Percentiles rank a stretch among this genome's conserved stretches.
Evolutionary conservation across 2,888 invertebrate species (phyloP).

Genomic region (Agonum fuliginosum): DNA sequence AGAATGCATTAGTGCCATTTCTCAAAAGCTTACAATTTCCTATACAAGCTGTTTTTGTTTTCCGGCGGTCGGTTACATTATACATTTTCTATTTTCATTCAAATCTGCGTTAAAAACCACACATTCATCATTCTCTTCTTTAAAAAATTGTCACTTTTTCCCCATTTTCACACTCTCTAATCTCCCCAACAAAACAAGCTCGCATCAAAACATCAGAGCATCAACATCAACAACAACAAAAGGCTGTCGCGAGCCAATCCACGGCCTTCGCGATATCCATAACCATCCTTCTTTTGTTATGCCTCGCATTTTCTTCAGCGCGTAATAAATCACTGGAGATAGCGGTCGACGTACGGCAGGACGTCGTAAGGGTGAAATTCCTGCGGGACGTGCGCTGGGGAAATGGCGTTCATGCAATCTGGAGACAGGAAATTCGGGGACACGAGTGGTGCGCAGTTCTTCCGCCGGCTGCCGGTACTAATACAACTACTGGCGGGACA

Average conservation of each 20-base stretch:
- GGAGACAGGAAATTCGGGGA: conserved; percentile 67
- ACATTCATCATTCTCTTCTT: background rate
- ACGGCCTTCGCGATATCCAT: conserved; percentile 30
- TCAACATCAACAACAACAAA: conserved; percentile 27
- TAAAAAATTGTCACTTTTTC: background rate
- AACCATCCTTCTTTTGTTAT: conserved; percentile 31
- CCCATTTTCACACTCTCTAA: background rate
- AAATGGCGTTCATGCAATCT: conserved; percentile 59
- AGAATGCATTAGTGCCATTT: no score
- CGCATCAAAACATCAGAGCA: background rate
- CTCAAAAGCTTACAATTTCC: background rate
- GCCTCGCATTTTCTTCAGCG: background rate
- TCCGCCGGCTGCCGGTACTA: conserved; percentile 62
- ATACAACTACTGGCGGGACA: conserved; percentile 64
- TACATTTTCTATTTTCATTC: conserved; percentile 18
- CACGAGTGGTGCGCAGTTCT: conserved; percentile 66
- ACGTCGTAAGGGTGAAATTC: background rate
- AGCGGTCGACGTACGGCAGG: background rate
- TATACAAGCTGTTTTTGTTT: background rate
- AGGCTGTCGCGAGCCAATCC: conserved; percentile 13
- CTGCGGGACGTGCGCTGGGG: background rate
- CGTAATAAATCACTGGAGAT: conserved; percentile 8
- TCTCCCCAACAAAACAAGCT: background rate
- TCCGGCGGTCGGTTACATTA: background rate
- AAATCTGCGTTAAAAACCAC: background rate